Evolutionary conservation across 2,113 vertebrate species (phyloP), one percentile per base, ranked within the genome.

Genomic region (Sinocyclocheilus grahami): DNA sequence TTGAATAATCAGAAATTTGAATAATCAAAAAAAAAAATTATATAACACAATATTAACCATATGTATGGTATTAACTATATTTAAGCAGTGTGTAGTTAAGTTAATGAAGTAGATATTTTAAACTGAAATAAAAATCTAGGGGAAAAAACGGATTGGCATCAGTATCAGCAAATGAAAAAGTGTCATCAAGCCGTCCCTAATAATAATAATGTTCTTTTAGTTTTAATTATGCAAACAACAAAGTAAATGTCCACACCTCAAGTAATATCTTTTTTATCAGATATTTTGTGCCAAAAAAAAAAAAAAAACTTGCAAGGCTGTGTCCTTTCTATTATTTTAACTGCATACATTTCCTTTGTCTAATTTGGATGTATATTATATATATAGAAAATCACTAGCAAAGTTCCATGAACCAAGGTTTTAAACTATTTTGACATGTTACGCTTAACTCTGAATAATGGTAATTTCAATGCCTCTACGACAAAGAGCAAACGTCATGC

Each of bases 401-500:
- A 71, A 37, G 33, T 20, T 0, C 16, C 7, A 18, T 71, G 18
- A 42, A 72, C 18, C 42, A 42, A 42, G 42, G 42, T 9, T 39
- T 33, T 71, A 42, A 42, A 42, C 42, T 9, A 39, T 72, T 42
- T 42, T 11, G 39, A 13, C 69, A 72, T 74, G 37, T 4, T n/a
- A 42, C 10, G 9, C 33, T 72, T 72, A 22, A n/a, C 71, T n/a
- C 20, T 42, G 22, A 78, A 78, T 12, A 55, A 53, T 33, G 24
- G 18, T 53, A 53, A 30, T 82, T 82, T 82, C 7, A n/a, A 4
- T 30, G 20, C 27, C 18, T 33, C 24, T 9, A 72, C 22, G 1
- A 42, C 53, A 76, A 22, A 30, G 86, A 85, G 87, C 24, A 84
- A 81, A 71, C 83, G 78, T 87, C 88, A 60, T 3, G 46, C 62